A percentile compares a stretch with the other conserved stretches of the same genome.
Evolutionary conservation across 2,888 invertebrate genomes (phyloP).

Genomic region (Clunio marinus): DNA sequence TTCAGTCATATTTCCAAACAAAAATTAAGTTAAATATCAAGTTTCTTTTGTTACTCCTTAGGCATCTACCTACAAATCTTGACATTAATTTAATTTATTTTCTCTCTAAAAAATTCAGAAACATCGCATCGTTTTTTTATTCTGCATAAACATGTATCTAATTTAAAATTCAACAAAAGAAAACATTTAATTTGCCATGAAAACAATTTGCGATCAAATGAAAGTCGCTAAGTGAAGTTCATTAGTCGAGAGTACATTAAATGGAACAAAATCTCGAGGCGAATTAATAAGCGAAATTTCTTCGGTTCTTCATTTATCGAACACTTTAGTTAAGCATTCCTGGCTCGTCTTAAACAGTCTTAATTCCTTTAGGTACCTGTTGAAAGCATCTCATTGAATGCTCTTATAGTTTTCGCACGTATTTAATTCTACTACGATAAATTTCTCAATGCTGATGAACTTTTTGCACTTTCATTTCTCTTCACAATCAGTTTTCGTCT

Average conservation of each 20-base stretch:
- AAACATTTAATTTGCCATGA: too few relatives aligned
- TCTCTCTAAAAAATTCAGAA: too few relatives aligned
- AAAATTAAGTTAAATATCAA: too few relatives aligned
- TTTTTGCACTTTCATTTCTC: constrained; percentile 3
- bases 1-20: too few relatives aligned
- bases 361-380: constrained; percentile 11
- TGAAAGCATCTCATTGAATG: neutral
- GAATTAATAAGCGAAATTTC: neutral
- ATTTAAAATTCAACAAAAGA: too few relatives aligned
- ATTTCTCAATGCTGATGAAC: constrained; percentile 27
- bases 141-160: too few relatives aligned
- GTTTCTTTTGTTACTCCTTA: too few relatives aligned
- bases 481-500: neutral
- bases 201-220: neutral
- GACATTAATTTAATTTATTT: too few relatives aligned
- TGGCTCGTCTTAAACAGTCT: neutral
- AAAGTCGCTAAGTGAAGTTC: neutral
- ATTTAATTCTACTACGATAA: constrained; percentile 20
- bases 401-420: constrained; percentile 13
- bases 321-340: neutral
- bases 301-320: neutral
- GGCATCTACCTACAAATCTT: too few relatives aligned
- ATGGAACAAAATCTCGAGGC: neutral
- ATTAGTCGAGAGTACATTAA: constrained; percentile 6
- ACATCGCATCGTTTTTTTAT: too few relatives aligned